Percentiles rank a stretch among this genome's conserved stretches.
phyloP scores from a whole-genome alignment of 2,888 invertebrate species.

The Drosophila ustulata region DNA sequence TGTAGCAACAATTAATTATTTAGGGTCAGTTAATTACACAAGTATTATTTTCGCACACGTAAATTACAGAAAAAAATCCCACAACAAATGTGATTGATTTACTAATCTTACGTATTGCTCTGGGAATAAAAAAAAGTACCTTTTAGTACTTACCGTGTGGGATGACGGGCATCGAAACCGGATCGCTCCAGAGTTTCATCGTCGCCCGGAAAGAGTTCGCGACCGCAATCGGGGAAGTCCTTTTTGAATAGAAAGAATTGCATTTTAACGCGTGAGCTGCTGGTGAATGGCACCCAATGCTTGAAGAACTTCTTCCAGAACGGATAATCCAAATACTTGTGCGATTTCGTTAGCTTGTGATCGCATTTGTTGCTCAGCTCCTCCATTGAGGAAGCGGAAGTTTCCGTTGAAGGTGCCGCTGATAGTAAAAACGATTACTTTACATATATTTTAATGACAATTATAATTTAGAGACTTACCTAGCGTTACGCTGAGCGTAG shows the following conservation, averaged over 20 bases:
- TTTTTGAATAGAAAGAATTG: slow-evolving; percentile 82
- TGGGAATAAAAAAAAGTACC: not conserved
- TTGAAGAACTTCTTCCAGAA: slow-evolving; percentile 82
- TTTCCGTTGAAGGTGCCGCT: slow-evolving; percentile 39
- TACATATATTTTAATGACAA: not conserved
- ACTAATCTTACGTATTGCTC: not conserved
- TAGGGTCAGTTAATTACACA: not conserved
- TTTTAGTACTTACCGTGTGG: slow-evolving; percentile 75
- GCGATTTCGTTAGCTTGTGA: slow-evolving; percentile 67
- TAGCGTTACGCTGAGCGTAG: slow-evolving; percentile 19
- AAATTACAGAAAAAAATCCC: not conserved
- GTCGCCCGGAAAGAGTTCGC: slow-evolving; percentile 75
- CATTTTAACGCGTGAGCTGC: slow-evolving; percentile 75
- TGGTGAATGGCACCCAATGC: slow-evolving; percentile 78
- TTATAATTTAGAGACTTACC: slow-evolving; percentile 19
- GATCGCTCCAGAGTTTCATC: slow-evolving; percentile 74
- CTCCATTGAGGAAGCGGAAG: slow-evolving; percentile 34
- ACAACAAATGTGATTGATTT: not conserved
- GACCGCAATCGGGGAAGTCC: slow-evolving; percentile 82
- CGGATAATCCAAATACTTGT: slow-evolving; percentile 74
- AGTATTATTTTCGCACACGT: not conserved
- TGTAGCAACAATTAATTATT: not conserved
- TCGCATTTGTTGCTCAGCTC: slow-evolving; percentile 62
- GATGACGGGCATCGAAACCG: slow-evolving; percentile 81
- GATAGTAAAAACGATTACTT: slow-evolving; percentile 12